Base-by-base conservation (phyloP, 2,888 invertebrate species). In the Stictocephala bisonia region DNA sequence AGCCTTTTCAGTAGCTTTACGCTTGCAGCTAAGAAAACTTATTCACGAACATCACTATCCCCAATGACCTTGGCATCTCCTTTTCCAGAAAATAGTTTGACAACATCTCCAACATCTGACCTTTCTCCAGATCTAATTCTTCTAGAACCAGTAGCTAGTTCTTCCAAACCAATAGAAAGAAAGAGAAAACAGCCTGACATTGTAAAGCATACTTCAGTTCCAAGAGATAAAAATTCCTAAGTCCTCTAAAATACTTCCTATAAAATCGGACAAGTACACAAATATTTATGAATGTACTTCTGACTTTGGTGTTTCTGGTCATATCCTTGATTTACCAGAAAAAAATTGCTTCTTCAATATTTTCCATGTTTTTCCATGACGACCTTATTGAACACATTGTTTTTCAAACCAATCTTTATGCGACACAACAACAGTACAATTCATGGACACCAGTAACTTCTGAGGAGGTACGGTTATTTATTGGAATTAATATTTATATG, bases 341-440 rank as follows among this genome's bases (percentile, higher is more conserved):
- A 35, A 35, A 35, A 35, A 35, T 9, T 35, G n/a, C 11, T 35
- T 13, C 35, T 35, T 35, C 35, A 9, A 35, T 35, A 35, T 35
- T 9, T 35, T 35, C 35, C 35, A 9, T 35, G 35, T 35, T 35
- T 35, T 48, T 48, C 15, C 18, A 58, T 58, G 29, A 58, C 29
- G 31, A 58, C n/a, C 58, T 58, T 3, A 58, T 58, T 9, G 7
- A 58, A 26, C 58, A 27, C 31, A 58, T 58, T 27, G 58, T 58
- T n/a, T n/a, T n/a, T n/a, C n/a, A n/a, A n/a, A n/a, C n/a, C n/a
- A n/a, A n/a, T n/a, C n/a, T n/a, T n/a, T 6, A 20, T 58, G n/a
- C 58, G 22, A 9, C n/a, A 2, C 4, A 58, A 58, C 22, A 15
- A 20, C 7, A 6, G 29, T 27, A 22, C 31, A 58, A 58, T 15